Conservation (phyloP, 2,113 vertebrate genomes). For the Rhinolophus ferrumequinum region DNA sequence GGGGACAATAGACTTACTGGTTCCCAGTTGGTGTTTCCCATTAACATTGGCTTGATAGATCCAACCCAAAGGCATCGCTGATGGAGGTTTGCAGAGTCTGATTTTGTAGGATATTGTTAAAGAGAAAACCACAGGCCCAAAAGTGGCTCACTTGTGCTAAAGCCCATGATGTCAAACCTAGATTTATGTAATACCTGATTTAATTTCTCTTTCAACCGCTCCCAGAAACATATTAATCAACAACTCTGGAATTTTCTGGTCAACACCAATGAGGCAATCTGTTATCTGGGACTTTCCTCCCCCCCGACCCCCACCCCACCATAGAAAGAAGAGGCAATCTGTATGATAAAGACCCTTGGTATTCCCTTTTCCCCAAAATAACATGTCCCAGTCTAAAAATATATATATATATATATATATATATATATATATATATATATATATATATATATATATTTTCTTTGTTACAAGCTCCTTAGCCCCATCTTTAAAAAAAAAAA, state of each 20-base stretch:
- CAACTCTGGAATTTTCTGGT: not conserved
- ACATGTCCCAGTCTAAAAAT: not conserved
- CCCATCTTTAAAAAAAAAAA: too few relatives aligned
- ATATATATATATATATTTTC: not conserved
- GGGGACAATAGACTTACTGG: not conserved
- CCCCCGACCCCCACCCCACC: too few relatives aligned
- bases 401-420: not conserved
- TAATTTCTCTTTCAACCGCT: not conserved
- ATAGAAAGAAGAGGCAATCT: too few relatives aligned
- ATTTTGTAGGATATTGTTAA: not conserved
- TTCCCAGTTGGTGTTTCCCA: not conserved
- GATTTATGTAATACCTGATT: not conserved
- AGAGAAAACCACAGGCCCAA: not conserved
- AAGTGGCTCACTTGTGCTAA: not conserved
- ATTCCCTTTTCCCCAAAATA: not conserved
- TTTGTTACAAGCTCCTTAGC: not conserved
- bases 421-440: too few relatives aligned
- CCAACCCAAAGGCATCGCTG: not conserved
- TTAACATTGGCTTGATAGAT: not conserved
- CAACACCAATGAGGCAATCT: not conserved
- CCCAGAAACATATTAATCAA: not conserved
- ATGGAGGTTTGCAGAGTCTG: not conserved
- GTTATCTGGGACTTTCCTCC: not conserved
- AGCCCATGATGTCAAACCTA: not conserved
- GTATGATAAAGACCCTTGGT: too few relatives aligned